Evolutionary conservation across 2,797 vertebrate species (phyloP).

Genomic region (Bradypus variegatus): DNA sequence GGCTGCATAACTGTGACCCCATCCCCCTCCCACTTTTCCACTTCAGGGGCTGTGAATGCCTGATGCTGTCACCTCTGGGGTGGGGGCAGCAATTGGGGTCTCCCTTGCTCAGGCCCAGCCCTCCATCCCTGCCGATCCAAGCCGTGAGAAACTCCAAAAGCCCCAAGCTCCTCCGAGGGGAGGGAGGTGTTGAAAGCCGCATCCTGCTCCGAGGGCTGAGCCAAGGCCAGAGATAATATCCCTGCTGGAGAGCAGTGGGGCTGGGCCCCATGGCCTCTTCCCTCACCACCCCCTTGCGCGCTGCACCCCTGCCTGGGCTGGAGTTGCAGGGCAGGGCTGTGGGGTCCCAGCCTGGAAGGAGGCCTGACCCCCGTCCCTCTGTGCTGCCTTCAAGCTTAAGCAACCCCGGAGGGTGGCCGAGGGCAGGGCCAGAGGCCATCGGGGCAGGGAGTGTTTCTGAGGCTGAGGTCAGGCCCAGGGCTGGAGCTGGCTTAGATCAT

Average conservation of each 20-base stretch:
- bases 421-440: too few relatives aligned
- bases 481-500: neutral
- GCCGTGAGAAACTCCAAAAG: constrained; percentile 60
- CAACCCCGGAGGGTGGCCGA: neutral
- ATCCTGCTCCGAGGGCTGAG: constrained; percentile 54
- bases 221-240: constrained; percentile 60
- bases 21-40: neutral
- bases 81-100: neutral
- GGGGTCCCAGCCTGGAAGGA: neutral
- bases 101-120: constrained; percentile 11
- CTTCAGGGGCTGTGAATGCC: neutral
- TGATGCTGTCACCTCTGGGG: neutral
- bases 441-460: neutral
- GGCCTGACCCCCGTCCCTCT: neutral
- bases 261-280: neutral
- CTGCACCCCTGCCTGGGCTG: neutral
- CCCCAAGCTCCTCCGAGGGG: neutral
- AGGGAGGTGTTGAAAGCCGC: constrained; percentile 63
- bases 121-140: neutral
- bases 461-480: neutral
- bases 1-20: neutral
- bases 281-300: neutral
- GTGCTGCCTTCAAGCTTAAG: neutral
- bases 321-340: neutral
- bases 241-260: neutral